Base-by-base conservation (phyloP, 2,113 vertebrate genomes). In the Hemicordylus capensis region DNA sequence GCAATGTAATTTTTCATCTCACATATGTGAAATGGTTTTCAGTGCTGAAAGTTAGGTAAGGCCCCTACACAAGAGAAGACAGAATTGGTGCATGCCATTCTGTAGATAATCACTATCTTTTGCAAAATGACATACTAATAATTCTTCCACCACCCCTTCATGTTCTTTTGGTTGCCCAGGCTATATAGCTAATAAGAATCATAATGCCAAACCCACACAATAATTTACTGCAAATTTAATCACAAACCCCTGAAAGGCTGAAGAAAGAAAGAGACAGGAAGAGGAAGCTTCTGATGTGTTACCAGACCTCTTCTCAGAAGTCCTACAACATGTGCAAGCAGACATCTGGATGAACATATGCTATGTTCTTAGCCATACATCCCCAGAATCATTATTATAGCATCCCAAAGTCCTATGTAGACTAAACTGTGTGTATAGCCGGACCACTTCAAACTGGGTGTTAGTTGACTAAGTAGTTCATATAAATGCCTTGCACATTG, bases 141-240 rank as follows among this genome's bases (percentile, higher is more conserved):
- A 76, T 31, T 58, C 14, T 58, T 7, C n/a, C 19, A 10, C 44
- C 7, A 28, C 44, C 2, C 19, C 1, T n/a, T n/a, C n/a, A n/a
- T 79, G 64, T 63, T 63, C 22, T 7, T 12, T 2, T 42, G 63
- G n/a, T 15, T 28, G 19, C 42, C 19, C 2, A 17, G 31, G 66
- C 73, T 54, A 48, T 28, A 59, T 86, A 19, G 8, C 0, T 63
- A 54, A 58, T 63, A 28, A 28, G 59, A 84, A 81, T 39, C 28
- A 31, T 15, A 4, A 9, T n/a, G 15, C 46, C 72, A 17, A 11
- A 34, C n/a, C 46, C 24, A 81, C 44, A 14, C 56, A 83, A 70
- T 42, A 37, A 10, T 58, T 5, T 44, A 28, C 0, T 0, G 20
- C 7, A 70, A 37, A 51, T 76, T 37, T 59, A 4, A 20, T 48